Conservation (phyloP, 2,113 vertebrate genomes). For the rat (Rattus norvegicus) region GRCr8 NC_086036.1:56975501-56976000, state of each 20-base stretch:
- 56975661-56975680: not conserved
- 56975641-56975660: too few species aligned
- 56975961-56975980: not conserved
- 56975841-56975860: not conserved
- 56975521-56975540: not conserved
- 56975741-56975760: not conserved
- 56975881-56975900: not conserved
- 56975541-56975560: not conserved
- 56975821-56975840: not conserved
- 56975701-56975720: not conserved
- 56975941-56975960: not conserved
- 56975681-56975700: not conserved
- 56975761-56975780: not conserved
- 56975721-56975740: not conserved
- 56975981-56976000: not conserved
- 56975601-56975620: too few species aligned
- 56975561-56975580: not conserved
- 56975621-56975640: not conserved
- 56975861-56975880: not conserved
- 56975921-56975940: not conserved
- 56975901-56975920: not conserved
- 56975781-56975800: not conserved
- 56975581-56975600: not conserved
- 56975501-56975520: conserved; percentile 97
- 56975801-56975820: not conserved